Evolutionary conservation across 2,888 invertebrate species (phyloP).

Genomic region (Lasioglossum figueresi): DNA sequence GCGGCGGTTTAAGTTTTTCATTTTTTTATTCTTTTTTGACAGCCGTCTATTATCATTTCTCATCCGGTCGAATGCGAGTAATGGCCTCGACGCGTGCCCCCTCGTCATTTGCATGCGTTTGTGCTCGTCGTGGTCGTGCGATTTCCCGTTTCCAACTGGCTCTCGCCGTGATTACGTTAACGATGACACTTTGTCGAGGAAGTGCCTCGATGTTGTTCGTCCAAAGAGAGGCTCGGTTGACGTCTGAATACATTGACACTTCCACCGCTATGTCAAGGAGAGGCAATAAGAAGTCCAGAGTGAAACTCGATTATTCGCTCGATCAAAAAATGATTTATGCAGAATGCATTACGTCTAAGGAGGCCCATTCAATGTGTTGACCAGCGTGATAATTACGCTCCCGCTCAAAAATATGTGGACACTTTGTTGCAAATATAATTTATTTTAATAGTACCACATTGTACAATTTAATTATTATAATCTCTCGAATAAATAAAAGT

Average conservation of each 20-base stretch:
- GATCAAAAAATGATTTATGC: not conserved
- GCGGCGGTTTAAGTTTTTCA: conserved; percentile 42
- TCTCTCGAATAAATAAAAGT: no score
- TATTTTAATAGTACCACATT: no score
- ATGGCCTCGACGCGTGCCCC: conserved; percentile 45
- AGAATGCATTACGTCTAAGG: not conserved
- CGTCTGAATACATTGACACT: not conserved
- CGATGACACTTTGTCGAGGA: not conserved
- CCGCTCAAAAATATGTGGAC: no score
- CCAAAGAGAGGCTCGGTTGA: not conserved
- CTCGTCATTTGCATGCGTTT: conserved; percentile 58
- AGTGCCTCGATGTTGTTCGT: not conserved
- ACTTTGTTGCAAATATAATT: no score
- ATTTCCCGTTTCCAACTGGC: conserved; percentile 23
- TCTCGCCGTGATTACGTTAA: conserved; percentile 14
- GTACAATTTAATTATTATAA: no score
- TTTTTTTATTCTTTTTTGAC: conserved; percentile 14
- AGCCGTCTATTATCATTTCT: conserved; percentile 64
- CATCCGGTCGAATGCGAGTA: conserved; percentile 58
- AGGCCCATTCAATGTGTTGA: not conserved
- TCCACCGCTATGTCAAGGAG: not conserved
- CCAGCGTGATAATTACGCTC: not conserved
- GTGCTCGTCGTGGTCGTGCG: conserved; percentile 15
- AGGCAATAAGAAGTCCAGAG: not conserved
- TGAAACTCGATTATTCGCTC: not conserved